These are phyloP conservation scores for Bombus impatiens DNA, from an alignment of 1,140 invertebrate genomes.

Conservation along the genomic window DNA sequence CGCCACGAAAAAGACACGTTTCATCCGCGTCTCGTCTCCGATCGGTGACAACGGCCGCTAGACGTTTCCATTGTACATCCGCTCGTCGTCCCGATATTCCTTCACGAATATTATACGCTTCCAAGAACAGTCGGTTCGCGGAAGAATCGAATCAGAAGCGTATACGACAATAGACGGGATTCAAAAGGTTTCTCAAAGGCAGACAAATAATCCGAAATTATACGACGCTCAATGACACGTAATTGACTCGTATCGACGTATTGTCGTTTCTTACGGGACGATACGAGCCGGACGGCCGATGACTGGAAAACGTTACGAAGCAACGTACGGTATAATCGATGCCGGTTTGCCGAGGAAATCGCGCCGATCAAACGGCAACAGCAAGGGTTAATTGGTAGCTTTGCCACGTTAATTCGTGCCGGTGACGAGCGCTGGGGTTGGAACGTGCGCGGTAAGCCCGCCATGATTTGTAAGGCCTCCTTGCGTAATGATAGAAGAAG, in stretches of 20 bases:
- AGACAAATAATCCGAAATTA: neutral
- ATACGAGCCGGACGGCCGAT: no score
- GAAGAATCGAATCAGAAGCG: slow-evolving; percentile 9
- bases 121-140: slow-evolving; percentile 35
- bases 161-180: neutral
- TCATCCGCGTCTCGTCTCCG: slow-evolving; percentile 46
- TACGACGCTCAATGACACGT: neutral
- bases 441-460: slow-evolving; percentile 66
- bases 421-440: slow-evolving; percentile 53
- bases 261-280: neutral
- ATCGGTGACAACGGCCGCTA: slow-evolving; percentile 55
- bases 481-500: slow-evolving; percentile 69
- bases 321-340: neutral
- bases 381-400: slow-evolving; percentile 69
- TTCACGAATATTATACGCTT: slow-evolving; percentile 47
- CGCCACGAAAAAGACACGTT: slow-evolving; percentile 38
- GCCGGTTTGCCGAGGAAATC: slow-evolving; percentile 18
- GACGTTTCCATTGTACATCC: slow-evolving; percentile 59
- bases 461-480: slow-evolving; percentile 77
- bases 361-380: slow-evolving; percentile 32
- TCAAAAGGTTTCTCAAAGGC: neutral
- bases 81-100: slow-evolving; percentile 31
- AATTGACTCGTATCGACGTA: neutral
- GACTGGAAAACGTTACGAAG: neutral
- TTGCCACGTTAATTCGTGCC: slow-evolving; percentile 66